Base-by-base conservation (phyloP, 2,888 invertebrate species). In the Sarcophaga subvicina region DNA sequence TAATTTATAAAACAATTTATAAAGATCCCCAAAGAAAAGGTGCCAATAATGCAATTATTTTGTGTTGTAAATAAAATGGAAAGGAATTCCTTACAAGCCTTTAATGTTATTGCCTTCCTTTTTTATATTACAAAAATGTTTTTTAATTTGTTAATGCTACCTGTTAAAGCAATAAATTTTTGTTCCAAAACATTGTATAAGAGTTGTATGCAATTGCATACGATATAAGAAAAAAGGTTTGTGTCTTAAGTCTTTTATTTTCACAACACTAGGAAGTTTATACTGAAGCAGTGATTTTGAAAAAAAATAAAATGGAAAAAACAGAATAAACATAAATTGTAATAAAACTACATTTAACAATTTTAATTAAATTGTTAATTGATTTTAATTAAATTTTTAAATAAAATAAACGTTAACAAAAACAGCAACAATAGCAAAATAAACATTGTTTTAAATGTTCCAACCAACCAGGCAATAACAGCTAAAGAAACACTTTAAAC, bases 351-450 rank as follows among this genome's bases (percentile, higher is more conserved):
- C 77, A 78, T 60, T 86, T 80, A 78, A 59, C 72, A 86, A 77
- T 78, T 86, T 86, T 86, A 86, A 83, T 86, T 86, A 83, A 86
- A 86, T 86, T 86, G 86, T 86, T 86, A 80, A 80, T 22, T 22
- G 83, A 77, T 78, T 86, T 86, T 86, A 86, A 83, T 86, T 86
- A 83, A 86, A 86, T 86, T 86, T 83, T 86, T 86, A 80, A 80
- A 73, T 22, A n/a, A 77, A 27, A 45, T 45, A 63, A 22, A 64
- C 3, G 54, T 12, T 17, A 4, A 54, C 5, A 54, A 54, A 54
- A 54, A 54, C 54, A 12, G 17, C 54, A 54, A 54, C 12, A 12
- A 54, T 54, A 14, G 5, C 54, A 54, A 54, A 54, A 54, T 54
- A 54, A 14, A 17, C 17, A 54, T 14, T 54, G 54, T 54, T 54